These are phyloP conservation scores for Xestoiulus laeticollis DNA, from an alignment of 2,888 invertebrate genomes.

Conservation along the genomic window DNA sequence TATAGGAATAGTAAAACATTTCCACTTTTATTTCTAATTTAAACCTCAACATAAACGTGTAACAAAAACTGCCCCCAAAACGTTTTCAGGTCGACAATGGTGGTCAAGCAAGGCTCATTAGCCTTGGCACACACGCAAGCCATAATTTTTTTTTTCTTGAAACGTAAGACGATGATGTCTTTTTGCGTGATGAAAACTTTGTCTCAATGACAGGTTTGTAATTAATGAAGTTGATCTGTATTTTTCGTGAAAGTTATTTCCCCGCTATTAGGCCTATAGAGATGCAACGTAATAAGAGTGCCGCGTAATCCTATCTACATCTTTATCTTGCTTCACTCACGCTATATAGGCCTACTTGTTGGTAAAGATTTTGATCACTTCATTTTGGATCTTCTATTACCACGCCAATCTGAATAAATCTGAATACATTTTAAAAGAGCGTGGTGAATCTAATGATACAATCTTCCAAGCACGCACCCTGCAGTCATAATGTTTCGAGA, in stretches of 20 bases:
- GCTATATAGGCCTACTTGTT: neutral
- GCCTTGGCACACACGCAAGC: conserved; percentile 9
- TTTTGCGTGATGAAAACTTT: conserved; percentile 1
- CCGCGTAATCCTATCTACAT: conserved; percentile 6
- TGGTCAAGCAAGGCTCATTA: neutral
- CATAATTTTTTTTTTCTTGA: neutral
- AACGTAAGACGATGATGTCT: neutral
- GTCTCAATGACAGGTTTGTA: conserved; percentile 1
- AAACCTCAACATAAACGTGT: neutral
- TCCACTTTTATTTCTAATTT: neutral
- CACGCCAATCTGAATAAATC: conserved; percentile 1
- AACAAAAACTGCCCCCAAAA: neutral
- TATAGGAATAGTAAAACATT: too few relatives aligned
- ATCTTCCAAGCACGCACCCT: conserved; percentile 9
- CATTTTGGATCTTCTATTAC: neutral
- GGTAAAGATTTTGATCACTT: neutral
- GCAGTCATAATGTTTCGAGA: neutral
- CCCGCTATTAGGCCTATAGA: neutral
- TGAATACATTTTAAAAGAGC: neutral
- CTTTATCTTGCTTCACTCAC: neutral
- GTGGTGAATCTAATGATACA: neutral
- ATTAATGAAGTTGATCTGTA: conserved; percentile 9
- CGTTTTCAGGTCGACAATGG: neutral
- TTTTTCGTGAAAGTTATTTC: conserved; percentile 9
- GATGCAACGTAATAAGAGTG: neutral